Conservation (phyloP, 2,113 vertebrate species). For the Heloderma charlesbogerti region DNA sequence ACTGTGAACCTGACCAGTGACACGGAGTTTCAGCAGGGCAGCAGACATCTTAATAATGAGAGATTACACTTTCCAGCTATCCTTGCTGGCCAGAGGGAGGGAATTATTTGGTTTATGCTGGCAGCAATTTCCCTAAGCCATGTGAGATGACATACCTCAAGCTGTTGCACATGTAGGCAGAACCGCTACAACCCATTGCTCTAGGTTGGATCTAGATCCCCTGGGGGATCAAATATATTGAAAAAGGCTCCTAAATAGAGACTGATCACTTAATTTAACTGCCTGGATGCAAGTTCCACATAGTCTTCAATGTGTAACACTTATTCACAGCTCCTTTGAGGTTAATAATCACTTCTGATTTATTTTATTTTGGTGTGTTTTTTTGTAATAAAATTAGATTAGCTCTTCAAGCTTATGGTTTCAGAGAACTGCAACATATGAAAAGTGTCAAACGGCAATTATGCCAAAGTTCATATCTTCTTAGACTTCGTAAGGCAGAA, state of each 20-base stretch:
- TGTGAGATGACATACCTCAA: constrained; percentile 87
- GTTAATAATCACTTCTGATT: constrained; percentile 79
- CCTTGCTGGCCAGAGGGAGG: constrained; percentile 81
- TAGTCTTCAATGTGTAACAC: constrained; percentile 79
- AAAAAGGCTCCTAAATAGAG: constrained; percentile 84
- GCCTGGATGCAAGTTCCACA: constrained; percentile 74
- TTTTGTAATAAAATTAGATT: constrained; percentile 66
- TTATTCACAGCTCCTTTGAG: constrained; percentile 81
- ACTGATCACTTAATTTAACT: constrained; percentile 87
- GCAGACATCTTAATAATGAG: constrained; percentile 89
- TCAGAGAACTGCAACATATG: constrained; percentile 65
- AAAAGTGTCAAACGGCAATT: constrained; percentile 68
- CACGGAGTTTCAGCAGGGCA: constrained; percentile 77
- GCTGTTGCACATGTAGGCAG: constrained; percentile 87
- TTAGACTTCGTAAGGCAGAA: constrained; percentile 51
- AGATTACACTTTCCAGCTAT: constrained; percentile 81
- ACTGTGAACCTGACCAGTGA: constrained; percentile 73
- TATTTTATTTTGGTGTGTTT: constrained; percentile 33
- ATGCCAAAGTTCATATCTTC: constrained; percentile 53
- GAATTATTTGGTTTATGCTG: constrained; percentile 90
- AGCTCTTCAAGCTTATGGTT: constrained; percentile 67
- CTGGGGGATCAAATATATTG: constrained; percentile 85
- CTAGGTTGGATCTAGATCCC: constrained; percentile 79
- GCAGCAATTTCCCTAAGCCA: constrained; percentile 91
- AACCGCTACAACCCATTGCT: constrained; percentile 71